Percentiles rank a stretch among this genome's conserved stretches.
Evolutionary conservation across 2,113 vertebrate species (phyloP).

Genomic region (Ploceus nigricollis): DNA sequence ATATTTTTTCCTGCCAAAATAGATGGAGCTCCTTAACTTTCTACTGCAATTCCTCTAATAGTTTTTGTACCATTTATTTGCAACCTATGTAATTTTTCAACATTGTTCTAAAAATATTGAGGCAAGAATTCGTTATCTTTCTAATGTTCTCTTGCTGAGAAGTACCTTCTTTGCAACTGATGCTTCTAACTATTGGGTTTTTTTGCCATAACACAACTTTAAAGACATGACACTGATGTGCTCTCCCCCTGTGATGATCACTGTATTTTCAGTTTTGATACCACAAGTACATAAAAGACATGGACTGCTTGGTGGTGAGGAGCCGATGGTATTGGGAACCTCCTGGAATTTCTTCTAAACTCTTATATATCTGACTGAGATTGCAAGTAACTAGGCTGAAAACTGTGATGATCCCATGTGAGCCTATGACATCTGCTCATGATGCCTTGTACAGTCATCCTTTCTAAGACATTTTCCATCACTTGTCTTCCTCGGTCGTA

Average conservation of each 20-base stretch:
- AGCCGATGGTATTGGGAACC: neutral
- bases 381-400: neutral
- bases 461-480: neutral
- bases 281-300: neutral
- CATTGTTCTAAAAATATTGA: neutral
- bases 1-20: neutral
- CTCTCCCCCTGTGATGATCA: neutral
- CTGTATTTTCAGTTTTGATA: neutral
- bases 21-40: neutral
- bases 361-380: neutral
- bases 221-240: neutral
- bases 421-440: neutral
- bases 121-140: neutral
- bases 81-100: neutral
- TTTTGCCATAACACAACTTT: neutral
- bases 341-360: neutral
- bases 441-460: neutral
- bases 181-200: rapidly evolving
- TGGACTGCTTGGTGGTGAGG: neutral
- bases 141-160: neutral
- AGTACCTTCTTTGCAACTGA: neutral
- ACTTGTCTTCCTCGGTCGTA: neutral
- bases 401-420: neutral
- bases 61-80: neutral
- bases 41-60: neutral